phyloP scores from a whole-genome alignment of 2,113 vertebrate genomes.

The Anarhynchus alexandrinus region DNA sequence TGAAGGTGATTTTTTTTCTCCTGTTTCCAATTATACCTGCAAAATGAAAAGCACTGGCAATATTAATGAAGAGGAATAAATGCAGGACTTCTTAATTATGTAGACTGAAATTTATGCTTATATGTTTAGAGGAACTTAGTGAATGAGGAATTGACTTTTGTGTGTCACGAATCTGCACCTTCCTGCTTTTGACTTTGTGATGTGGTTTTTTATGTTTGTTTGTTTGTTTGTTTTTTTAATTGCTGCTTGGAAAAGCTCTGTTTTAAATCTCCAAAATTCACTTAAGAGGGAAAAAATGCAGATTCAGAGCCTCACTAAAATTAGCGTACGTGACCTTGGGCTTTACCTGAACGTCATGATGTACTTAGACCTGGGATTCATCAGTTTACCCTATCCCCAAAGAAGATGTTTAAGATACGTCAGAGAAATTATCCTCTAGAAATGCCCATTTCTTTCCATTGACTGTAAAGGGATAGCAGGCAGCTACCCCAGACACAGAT shows the following conservation, averaged over 20 bases:
- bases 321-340: neutral
- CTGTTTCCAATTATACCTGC: neutral
- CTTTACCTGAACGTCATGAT: neutral
- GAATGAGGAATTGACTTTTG: neutral
- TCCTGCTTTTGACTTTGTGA: neutral
- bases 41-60: neutral
- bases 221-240: neutral
- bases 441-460: neutral
- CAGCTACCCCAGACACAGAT: neutral
- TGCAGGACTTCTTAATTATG: neutral
- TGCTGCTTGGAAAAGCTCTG: neutral
- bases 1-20: neutral
- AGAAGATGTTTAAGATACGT: neutral
- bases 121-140: neutral
- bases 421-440: neutral
- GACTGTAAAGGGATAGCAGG: neutral
- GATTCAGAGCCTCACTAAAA: neutral
- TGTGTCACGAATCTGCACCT: neutral
- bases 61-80: neutral
- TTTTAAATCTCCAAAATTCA: neutral
- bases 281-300: neutral
- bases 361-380: neutral
- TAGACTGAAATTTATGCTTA: neutral
- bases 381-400: neutral
- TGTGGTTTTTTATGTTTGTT: too few relatives aligned